Percentiles rank a stretch among this genome's conserved stretches.
phyloP scores from a whole-genome alignment of 2,113 vertebrate genomes.

The Lampris megalopsis region DNA sequence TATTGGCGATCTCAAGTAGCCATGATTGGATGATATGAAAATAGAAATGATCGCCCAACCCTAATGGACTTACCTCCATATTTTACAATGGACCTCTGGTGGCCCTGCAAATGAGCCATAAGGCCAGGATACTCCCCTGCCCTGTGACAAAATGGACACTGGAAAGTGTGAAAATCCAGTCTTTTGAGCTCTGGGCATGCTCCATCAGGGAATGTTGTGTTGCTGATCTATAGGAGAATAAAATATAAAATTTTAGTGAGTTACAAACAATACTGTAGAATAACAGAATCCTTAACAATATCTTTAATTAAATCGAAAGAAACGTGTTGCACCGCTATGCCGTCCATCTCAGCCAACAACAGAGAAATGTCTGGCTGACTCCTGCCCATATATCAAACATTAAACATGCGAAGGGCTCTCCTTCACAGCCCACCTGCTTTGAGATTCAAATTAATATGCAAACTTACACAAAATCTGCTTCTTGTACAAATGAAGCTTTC shows the following conservation, averaged over 20 bases:
- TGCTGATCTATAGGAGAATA: not conserved
- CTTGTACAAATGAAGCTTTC: not conserved
- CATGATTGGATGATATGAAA: not conserved
- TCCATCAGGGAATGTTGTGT: not conserved
- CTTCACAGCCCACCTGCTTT: not conserved
- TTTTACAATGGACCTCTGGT: not conserved
- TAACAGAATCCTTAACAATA: too few species aligned
- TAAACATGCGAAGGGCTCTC: too few species aligned
- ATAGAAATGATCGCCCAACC: not conserved
- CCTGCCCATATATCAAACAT: too few species aligned
- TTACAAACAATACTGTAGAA: not conserved
- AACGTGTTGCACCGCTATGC: not conserved
- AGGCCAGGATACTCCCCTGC: not conserved
- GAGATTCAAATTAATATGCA: too few species aligned
- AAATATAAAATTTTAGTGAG: not conserved
- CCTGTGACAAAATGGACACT: not conserved
- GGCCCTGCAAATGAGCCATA: slow-evolving; percentile 1
- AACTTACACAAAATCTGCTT: too few species aligned
- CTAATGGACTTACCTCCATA: slow-evolving; percentile 1
- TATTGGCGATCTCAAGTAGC: too few species aligned
- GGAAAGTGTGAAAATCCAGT: not conserved
- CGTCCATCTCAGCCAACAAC: too few species aligned
- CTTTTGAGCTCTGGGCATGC: not conserved
- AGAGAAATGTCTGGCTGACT: too few species aligned
- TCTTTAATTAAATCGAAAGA: not conserved